Percentiles rank a stretch among this genome's conserved stretches.
Evolutionary conservation across 1,140 invertebrate species (phyloP).

Genomic region (Marisa cornuarietis): DNA sequence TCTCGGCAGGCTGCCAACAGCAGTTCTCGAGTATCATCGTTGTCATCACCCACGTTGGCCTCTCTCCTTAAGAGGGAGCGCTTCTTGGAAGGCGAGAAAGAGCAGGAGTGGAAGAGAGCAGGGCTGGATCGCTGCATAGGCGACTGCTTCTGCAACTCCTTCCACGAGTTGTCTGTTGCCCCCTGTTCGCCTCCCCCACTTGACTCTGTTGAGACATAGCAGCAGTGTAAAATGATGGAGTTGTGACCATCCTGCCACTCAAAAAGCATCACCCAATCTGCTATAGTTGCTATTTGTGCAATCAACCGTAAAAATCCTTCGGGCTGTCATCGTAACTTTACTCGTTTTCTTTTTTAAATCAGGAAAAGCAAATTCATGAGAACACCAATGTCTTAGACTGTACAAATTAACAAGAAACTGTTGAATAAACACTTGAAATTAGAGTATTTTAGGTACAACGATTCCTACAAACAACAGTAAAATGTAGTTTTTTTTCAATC

Average conservation of each 20-base stretch:
- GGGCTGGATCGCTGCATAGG: conserved; percentile 22
- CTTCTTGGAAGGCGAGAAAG: conserved; percentile 24
- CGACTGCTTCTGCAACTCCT: conserved; percentile 12
- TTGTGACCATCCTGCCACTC: not conserved
- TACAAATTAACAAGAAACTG: not conserved
- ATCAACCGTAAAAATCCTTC: conserved; percentile 5
- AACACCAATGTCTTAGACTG: not conserved
- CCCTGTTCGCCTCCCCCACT: not conserved
- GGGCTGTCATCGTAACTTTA: not conserved
- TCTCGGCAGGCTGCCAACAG: conserved; percentile 28
- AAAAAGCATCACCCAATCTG: not conserved
- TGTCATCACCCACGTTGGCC: conserved; percentile 49
- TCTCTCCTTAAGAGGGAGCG: conserved; percentile 15
- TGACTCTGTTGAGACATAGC: not conserved
- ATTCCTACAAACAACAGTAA: not conserved
- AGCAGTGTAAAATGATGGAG: not conserved
- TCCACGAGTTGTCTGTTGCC: not conserved
- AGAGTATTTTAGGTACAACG: not conserved
- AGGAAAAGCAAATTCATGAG: not conserved
- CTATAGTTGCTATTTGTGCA: not conserved
- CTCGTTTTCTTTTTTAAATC: not conserved
- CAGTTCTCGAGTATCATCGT: conserved; percentile 82
- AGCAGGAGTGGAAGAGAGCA: conserved; percentile 20
- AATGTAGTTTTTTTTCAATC: not conserved
- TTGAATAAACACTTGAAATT: not conserved